phyloP scores from a whole-genome alignment of 1,140 invertebrate species.

The Galleria mellonella region DNA sequence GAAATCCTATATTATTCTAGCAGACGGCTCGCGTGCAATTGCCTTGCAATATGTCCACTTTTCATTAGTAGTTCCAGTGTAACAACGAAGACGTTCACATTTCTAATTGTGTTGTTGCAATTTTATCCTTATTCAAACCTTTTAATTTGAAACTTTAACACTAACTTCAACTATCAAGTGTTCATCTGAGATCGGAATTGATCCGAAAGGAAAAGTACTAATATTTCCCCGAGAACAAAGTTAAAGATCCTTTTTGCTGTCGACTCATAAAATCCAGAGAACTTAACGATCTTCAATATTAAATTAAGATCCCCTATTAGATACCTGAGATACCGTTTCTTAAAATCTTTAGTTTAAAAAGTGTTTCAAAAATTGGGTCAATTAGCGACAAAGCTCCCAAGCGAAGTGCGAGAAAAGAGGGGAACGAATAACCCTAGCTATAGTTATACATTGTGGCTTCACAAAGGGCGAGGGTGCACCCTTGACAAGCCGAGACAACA shows the following conservation, averaged over 20 bases:
- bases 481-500: conserved; percentile 29
- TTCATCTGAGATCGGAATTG: no score
- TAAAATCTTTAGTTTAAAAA: conserved; percentile 28
- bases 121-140: no score
- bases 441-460: conserved; percentile 31
- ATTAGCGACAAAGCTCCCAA: conserved; percentile 50
- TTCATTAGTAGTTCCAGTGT: not conserved
- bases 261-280: conserved; percentile 9
- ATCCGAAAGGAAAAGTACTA: no score
- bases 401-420: conserved; percentile 34
- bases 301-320: conserved; percentile 29
- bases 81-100: no score
- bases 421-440: conserved; percentile 26
- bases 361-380: conserved; percentile 58
- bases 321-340: conserved; percentile 17
- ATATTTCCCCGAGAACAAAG: no score
- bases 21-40: conserved; percentile 1
- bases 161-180: no score
- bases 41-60: not conserved
- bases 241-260: no score
- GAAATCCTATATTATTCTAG: not conserved
- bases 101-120: no score
- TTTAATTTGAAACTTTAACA: no score
- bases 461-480: conserved; percentile 50
- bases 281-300: conserved; percentile 33